Base-by-base conservation (phyloP, 2,888 invertebrate genomes). In the Pediacus dermestoides region DNA sequence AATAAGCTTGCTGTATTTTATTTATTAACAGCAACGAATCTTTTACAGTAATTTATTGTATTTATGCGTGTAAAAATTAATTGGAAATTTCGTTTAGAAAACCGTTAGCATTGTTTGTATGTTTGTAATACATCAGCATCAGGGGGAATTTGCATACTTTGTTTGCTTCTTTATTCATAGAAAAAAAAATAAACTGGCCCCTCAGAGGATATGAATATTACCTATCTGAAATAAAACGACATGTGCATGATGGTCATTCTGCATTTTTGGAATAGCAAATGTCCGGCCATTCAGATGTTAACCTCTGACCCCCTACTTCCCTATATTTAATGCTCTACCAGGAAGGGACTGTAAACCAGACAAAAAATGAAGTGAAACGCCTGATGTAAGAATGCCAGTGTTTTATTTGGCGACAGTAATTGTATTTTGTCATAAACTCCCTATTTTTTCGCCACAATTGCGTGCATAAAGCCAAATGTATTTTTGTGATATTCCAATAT, bases 401-500 rank as follows among this genome's bases (percentile, higher is more conserved):
- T 36, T 25, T 26, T 27, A 9, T 23, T 21, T 51, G 55, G 45
- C 10, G 41, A 39, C 39, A 45, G 51, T 39, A 52, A 50, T 47
- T 45, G 46, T 54, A 55, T 61, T 61, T 63, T 60, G 57, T 50
- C 51, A 46, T 54, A 54, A 59, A 57, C 57, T 55, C 61, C 63
- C 64, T 50, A 61, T 60, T 62, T 64, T 63, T 63, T 58, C 59
- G 47, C 61, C 63, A 55, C 62, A 63, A 62, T 61, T 63, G 63
- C 54, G 50, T 55, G 54, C 53, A 52, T 55, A 52, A 53, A 51
- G 52, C 55, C 53, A 58, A 61, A 61, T 59, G 59, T 51, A 52
- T 56, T 58, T 57, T 59, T 56, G 53, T 57, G 48, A 49, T 49
- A 47, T 51, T 45, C 49, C 43, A 46, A 40, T 45, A 38, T 50